Evolutionary conservation across 1,140 invertebrate species (phyloP).

Genomic region (Rhagoletis pomonella): DNA sequence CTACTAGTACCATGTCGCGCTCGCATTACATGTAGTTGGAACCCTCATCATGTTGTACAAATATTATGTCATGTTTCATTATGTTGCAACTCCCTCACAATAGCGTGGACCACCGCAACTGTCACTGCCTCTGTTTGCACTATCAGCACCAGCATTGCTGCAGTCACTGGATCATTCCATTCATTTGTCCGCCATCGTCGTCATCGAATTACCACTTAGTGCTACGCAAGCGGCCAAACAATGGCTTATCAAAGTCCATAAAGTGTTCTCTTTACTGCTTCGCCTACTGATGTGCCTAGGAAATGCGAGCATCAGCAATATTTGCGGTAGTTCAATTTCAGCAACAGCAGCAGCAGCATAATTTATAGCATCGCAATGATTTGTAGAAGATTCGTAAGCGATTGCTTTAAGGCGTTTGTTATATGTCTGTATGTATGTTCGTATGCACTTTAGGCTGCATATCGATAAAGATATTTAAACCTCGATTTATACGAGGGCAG

Average conservation of each 20-base stretch:
- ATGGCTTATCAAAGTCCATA: background rate
- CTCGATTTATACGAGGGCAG: too few relatives aligned
- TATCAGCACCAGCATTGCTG: background rate
- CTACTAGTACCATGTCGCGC: background rate
- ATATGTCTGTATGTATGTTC: background rate
- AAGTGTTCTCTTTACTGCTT: background rate
- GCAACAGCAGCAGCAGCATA: slow-evolving; percentile 56
- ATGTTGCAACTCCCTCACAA: slow-evolving; percentile 56
- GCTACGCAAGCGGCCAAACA: slow-evolving; percentile 34
- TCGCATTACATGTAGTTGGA: slow-evolving; percentile 11
- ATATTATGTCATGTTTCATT: slow-evolving; percentile 73
- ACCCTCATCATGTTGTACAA: slow-evolving; percentile 62
- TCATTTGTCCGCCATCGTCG: slow-evolving; percentile 38
- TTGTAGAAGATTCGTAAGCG: slow-evolving; percentile 63
- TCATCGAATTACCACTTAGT: slow-evolving; percentile 51
- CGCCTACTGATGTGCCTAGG: background rate
- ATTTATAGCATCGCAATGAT: slow-evolving; percentile 73
- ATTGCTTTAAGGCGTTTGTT: slow-evolving; percentile 33
- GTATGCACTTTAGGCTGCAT: background rate
- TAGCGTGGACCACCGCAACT: background rate
- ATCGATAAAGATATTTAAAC: too few relatives aligned
- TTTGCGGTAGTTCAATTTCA: slow-evolving; percentile 10
- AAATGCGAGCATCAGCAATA: slow-evolving; percentile 40
- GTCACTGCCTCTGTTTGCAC: background rate
- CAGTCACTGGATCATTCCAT: background rate